Evolutionary conservation across 2,888 invertebrate genomes (phyloP).

Genomic region (Apodemia duryi): DNA sequence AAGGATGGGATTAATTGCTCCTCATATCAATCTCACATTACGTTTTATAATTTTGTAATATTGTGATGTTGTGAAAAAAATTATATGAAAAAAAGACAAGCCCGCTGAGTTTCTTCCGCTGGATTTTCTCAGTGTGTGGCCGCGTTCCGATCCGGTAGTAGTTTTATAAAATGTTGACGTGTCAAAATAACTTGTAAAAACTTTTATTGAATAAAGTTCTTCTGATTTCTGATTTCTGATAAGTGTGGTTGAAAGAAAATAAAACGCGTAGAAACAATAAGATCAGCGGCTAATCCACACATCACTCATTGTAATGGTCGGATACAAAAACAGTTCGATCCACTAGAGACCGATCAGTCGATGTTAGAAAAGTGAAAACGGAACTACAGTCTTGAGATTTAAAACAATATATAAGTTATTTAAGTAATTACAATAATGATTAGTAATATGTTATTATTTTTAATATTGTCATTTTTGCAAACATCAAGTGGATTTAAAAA

Average conservation of each 20-base stretch:
- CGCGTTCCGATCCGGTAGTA: no score
- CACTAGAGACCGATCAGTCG: neutral
- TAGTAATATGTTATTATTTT: neutral
- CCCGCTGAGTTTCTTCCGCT: no score
- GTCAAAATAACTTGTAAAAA: no score
- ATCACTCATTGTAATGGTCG: slow-evolving; percentile 16
- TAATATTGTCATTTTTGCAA: neutral
- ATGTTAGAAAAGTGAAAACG: neutral
- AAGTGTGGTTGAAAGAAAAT: neutral
- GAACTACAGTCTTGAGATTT: neutral
- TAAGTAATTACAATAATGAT: neutral
- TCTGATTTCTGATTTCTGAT: no score
- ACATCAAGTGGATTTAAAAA: neutral
- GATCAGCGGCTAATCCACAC: slow-evolving; percentile 16
- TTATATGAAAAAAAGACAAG: no score
- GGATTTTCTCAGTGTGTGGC: no score
- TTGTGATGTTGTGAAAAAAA: no score
- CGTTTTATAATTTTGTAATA: no score
- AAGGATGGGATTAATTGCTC: no score
- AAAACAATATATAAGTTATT: neutral
- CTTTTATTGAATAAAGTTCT: no score
- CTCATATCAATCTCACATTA: no score
- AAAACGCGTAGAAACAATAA: slow-evolving; percentile 19
- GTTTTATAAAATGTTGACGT: no score
- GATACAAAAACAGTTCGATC: slow-evolving; percentile 23